phyloP scores from a whole-genome alignment of 2,888 invertebrate species.

The Coronaproctus castanopsis region DNA sequence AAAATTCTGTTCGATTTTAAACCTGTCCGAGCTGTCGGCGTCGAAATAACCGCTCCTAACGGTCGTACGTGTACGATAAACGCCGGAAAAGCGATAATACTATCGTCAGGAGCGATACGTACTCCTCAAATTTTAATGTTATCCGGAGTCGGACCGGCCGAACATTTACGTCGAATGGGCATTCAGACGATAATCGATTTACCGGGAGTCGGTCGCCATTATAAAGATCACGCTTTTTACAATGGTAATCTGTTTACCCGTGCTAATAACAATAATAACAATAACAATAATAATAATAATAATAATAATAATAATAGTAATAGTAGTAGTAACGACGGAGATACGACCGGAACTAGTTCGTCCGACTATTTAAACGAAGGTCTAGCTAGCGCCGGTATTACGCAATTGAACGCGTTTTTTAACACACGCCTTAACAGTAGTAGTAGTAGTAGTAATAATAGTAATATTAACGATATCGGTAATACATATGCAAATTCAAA shows the following conservation, averaged over 20 bases:
- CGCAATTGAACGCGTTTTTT: neutral
- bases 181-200: slow-evolving; percentile 39
- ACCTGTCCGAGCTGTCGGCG: slow-evolving; percentile 36
- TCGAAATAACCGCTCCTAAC: slow-evolving; percentile 38
- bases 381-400: neutral
- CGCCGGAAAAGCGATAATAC: slow-evolving; percentile 54
- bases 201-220: slow-evolving; percentile 53
- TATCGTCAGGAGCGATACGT: slow-evolving; percentile 69
- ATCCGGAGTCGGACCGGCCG: slow-evolving; percentile 54
- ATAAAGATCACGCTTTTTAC: slow-evolving; percentile 67
- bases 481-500: too few species aligned
- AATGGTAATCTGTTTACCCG: slow-evolving; percentile 33
- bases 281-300: neutral
- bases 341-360: neutral
- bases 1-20: slow-evolving; percentile 40
- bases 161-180: slow-evolving; percentile 37
- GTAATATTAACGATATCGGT: too few species aligned
- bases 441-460: too few species aligned
- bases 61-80: slow-evolving; percentile 30
- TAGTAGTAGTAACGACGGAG: neutral
- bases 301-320: neutral
- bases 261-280: neutral
- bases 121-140: slow-evolving; percentile 68
- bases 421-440: too few species aligned
- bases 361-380: neutral